Conservation (phyloP, 1,140 invertebrate genomes). For the Sycobia sp. region DNA sequence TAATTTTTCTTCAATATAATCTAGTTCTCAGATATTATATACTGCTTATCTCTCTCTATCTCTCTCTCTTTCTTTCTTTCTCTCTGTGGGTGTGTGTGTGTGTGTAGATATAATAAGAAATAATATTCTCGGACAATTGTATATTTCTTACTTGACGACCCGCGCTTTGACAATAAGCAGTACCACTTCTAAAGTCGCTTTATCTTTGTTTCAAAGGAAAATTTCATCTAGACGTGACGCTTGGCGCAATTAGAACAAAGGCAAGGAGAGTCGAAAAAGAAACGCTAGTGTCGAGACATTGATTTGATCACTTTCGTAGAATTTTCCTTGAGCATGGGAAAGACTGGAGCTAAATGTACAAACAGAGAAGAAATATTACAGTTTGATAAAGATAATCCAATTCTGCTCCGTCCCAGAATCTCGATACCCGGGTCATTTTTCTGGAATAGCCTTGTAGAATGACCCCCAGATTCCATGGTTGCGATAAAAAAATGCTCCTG, state of each 20-base stretch:
- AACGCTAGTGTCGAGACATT: slow-evolving; percentile 1
- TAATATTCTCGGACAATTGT: too few species aligned
- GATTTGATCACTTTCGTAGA: slow-evolving; percentile 17
- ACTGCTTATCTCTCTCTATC: too few species aligned
- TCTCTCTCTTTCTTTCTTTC: too few species aligned
- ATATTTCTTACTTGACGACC: too few species aligned
- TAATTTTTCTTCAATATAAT: too few species aligned
- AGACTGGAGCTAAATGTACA: slow-evolving; percentile 1
- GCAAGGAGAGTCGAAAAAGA: slow-evolving; percentile 9
- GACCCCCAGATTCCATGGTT: not conserved
- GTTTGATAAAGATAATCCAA: slow-evolving; percentile 8
- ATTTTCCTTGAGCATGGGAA: slow-evolving; percentile 2
- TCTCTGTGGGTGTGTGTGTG: too few species aligned
- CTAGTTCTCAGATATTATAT: too few species aligned
- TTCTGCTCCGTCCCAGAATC: not conserved
- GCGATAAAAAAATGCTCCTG: not conserved
- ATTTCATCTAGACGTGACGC: too few species aligned
- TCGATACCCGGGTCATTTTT: slow-evolving; percentile 3
- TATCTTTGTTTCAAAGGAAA: too few species aligned
- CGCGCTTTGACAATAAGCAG: too few species aligned
- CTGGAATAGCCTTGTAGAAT: not conserved
- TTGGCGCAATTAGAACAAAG: slow-evolving; percentile 37
- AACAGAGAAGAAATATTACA: slow-evolving; percentile 7
- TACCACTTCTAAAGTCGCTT: too few species aligned
- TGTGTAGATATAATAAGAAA: too few species aligned